Percentiles rank a stretch among this genome's conserved stretches.
phyloP scores from a whole-genome alignment of 2,888 invertebrate genomes.

The Rhorus exstirpatorius region DNA sequence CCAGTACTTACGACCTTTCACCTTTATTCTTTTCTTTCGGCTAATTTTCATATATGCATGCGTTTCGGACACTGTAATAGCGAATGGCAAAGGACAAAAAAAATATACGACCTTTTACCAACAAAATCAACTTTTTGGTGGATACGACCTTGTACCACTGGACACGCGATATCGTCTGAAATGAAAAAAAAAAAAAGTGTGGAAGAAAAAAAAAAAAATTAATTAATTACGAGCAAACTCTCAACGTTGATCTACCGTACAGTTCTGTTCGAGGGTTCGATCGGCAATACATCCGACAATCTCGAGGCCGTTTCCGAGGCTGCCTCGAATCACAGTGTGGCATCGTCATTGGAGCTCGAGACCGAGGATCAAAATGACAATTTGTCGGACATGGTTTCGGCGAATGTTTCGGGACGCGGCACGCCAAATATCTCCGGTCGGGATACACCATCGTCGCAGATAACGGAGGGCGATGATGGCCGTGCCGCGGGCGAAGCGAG shows the following conservation, averaged over 20 bases:
- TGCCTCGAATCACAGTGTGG: conserved; percentile 97
- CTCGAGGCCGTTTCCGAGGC: conserved; percentile 98
- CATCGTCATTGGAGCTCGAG: conserved; percentile 95
- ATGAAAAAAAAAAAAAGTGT: no score
- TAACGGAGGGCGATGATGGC: conserved; percentile 91
- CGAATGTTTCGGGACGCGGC: conserved; percentile 96
- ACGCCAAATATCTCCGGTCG: conserved; percentile 98
- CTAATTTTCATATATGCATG: no score
- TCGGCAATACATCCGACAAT: conserved; percentile 97
- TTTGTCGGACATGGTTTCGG: conserved; percentile 98
- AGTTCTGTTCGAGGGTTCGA: conserved; percentile 89
- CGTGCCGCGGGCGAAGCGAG: conserved; percentile 85
- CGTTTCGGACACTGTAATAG: no score
- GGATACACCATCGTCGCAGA: conserved; percentile 98
- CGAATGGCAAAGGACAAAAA: no score
- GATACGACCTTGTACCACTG: no score
- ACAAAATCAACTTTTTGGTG: no score
- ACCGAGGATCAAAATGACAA: conserved; percentile 97
- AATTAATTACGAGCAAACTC: no score
- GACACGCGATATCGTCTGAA: not conserved
- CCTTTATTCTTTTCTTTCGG: no score
- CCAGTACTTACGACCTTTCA: no score
- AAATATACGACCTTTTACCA: no score
- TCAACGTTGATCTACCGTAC: no score
- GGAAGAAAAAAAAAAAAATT: no score